Base-by-base conservation (phyloP, 2,113 vertebrate species). In the Rhagologus leucostigma region DNA sequence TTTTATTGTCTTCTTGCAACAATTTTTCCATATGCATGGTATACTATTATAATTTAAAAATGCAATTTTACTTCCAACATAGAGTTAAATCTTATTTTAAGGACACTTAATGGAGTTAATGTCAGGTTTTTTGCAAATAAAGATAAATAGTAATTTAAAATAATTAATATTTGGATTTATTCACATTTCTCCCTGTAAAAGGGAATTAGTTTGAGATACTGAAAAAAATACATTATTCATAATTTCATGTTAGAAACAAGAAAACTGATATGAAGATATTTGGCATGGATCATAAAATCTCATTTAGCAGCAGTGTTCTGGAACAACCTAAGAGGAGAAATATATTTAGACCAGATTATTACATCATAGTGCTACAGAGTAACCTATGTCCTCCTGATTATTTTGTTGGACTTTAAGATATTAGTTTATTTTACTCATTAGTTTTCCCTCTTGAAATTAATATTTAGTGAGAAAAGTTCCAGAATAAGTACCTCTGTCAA, bases 171-270 rank as follows among this genome's bases (percentile, higher is more conserved):
- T 19, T 71, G 42, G 41, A 68, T 94, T 94, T 94, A 64, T 87
- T 88, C 20, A 67, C 33, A 14, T 32, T 87, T 90, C 53, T 94
- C 60, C 32, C 33, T 46, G 29, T 83, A 69, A 90, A 94, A 97
- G 33, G 47, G 78, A 94, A 93, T 90, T 93, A 71, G 35, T 90
- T 96, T 86, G 92, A 96, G 90, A 96, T 75, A 68, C 8, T 84
- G 87, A 47, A 46, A 77, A 91, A 97, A 97, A 91, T 92, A 35
- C 50, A 59, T 93, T 96, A 93, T 87, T 93, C 49, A 95, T 96
- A 50, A 91, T 96, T 97, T 95, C 69, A 56, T 84, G 60, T 65
- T 95, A 92, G 69, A 87, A 96, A 91, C 84, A 87, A 57, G 53
- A 80, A 79, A 88, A 94, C 84, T 87, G 49, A 50, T 95, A 79